Conservation (phyloP, 2,113 vertebrate genomes). For the Corynorhinus townsendii region DNA sequence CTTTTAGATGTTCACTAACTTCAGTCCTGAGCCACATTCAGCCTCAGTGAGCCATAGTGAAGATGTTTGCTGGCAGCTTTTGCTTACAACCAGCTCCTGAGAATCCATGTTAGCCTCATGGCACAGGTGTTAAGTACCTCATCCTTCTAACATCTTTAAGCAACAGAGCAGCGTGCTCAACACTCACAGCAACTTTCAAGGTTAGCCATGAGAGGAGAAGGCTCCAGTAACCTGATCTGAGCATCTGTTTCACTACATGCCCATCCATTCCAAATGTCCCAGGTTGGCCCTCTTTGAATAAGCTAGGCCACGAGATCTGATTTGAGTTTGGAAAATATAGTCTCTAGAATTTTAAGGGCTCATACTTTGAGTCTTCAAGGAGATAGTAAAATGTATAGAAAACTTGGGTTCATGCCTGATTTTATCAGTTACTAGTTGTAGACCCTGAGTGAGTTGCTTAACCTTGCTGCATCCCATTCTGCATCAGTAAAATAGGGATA, state of each 20-base stretch:
- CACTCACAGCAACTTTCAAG: background rate
- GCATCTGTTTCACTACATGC: background rate
- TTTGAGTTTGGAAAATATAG: background rate
- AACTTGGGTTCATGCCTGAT: background rate
- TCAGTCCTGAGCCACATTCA: background rate
- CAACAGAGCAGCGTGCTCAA: background rate
- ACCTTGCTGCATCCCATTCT: background rate
- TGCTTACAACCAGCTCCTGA: constrained; percentile 14
- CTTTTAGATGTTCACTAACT: constrained; percentile 50
- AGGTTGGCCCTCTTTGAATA: background rate
- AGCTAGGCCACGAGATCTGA: background rate
- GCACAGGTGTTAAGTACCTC: constrained; percentile 42
- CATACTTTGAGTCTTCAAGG: background rate
- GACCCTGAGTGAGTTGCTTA: background rate
- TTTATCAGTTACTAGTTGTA: background rate
- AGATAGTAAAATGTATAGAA: background rate
- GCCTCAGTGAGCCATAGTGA: constrained; percentile 56
- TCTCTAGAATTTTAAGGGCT: background rate
- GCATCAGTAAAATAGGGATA: background rate
- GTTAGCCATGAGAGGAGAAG: background rate
- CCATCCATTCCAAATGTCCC: background rate
- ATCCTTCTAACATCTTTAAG: constrained; percentile 26
- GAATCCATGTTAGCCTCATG: background rate
- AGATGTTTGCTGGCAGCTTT: constrained; percentile 27
- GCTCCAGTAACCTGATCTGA: background rate